A percentile compares a stretch with the other conserved stretches of the same genome.
phyloP scores from a whole-genome alignment of 2,797 vertebrate genomes.

The Dendrocincla tyrannina region DNA sequence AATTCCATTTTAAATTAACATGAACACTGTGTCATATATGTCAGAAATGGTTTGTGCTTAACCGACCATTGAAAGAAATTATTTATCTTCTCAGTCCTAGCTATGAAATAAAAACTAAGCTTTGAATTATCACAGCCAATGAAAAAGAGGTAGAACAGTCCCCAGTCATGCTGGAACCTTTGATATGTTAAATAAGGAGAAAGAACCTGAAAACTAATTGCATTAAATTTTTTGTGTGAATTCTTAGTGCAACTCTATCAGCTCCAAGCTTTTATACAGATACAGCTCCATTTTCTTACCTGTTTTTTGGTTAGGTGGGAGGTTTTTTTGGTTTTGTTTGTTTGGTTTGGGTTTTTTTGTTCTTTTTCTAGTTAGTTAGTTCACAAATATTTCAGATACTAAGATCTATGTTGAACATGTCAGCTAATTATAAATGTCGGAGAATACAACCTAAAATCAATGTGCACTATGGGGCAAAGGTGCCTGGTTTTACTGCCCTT shows the following conservation, averaged over 20 bases:
- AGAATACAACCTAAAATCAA: constrained; percentile 22
- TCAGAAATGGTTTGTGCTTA: not conserved
- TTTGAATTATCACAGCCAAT: not conserved
- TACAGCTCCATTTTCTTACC: not conserved
- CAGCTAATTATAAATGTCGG: constrained; percentile 27
- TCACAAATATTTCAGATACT: constrained; percentile 32
- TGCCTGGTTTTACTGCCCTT: not conserved
- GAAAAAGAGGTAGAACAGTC: not conserved
- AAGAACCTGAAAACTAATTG: not conserved
- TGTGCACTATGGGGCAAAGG: not conserved
- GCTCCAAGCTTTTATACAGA: not conserved
- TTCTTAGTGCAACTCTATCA: not conserved
- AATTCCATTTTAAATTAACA: not conserved
- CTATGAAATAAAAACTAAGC: not conserved
- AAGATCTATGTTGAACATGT: not conserved
- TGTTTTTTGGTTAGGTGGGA: not conserved
- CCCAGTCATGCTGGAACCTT: not conserved
- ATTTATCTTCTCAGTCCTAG: not conserved
- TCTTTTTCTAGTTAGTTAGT: not conserved
- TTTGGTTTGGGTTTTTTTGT: not conserved
- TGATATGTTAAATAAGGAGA: not conserved
- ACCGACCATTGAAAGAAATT: not conserved
- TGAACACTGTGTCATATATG: not conserved
- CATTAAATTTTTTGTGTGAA: not conserved
- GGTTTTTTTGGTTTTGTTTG: not conserved